These are phyloP conservation scores for Sphenopsis melanotis DNA, from an alignment of 2,797 vertebrate species.

Conservation along the genomic window DNA sequence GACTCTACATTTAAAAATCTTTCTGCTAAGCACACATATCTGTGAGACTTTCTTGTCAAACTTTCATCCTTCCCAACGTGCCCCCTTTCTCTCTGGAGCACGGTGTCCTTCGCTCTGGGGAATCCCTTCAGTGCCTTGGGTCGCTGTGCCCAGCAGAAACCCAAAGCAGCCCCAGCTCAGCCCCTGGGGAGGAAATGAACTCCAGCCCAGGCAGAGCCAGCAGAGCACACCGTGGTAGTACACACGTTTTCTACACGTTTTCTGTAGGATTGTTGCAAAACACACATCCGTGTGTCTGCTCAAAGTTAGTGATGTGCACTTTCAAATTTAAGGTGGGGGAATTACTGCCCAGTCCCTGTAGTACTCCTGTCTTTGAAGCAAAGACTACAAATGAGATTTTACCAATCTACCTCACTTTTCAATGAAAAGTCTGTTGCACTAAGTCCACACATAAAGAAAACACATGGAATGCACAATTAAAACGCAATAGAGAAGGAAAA, in stretches of 20 bases:
- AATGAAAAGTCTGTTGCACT: neutral
- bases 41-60: no score
- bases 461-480: neutral
- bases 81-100: fast-evolving
- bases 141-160: neutral
- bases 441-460: neutral
- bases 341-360: neutral
- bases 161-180: no score
- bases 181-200: no score
- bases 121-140: neutral
- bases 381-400: neutral
- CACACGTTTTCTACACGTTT: fast-evolving
- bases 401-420: neutral
- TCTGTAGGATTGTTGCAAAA: neutral
- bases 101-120: neutral
- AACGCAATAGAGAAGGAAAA: neutral
- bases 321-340: neutral
- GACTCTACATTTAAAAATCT: no score
- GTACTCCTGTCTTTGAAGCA: neutral
- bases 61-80: no score
- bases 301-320: fast-evolving
- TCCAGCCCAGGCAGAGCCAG: neutral
- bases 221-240: no score
- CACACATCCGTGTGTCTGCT: fast-evolving
- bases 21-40: no score